Percentiles rank a stretch among this genome's conserved stretches.
These are phyloP conservation scores for Cotesia congregata DNA, from an alignment of 2,888 invertebrate species.

Conservation along the genomic window DNA sequence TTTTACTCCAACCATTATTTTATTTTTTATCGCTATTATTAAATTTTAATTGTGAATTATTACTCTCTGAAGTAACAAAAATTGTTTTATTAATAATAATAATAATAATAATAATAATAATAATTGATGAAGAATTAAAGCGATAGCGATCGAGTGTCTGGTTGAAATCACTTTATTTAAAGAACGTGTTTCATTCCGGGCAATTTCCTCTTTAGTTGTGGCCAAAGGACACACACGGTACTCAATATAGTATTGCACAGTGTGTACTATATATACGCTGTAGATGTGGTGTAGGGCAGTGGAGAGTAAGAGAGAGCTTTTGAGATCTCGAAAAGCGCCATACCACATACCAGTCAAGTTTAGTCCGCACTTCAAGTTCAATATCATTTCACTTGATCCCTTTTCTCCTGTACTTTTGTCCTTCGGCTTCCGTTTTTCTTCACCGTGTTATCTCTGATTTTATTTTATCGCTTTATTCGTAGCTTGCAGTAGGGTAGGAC, in stretches of 20 bases:
- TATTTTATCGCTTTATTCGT: constrained; percentile 21
- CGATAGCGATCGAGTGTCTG: constrained; percentile 45
- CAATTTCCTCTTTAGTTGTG: constrained; percentile 44
- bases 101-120: too few relatives aligned
- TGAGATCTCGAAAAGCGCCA: too few relatives aligned
- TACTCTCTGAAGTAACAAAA: too few relatives aligned
- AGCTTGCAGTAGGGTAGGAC: neutral
- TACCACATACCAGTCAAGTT: neutral
- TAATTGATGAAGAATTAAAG: neutral
- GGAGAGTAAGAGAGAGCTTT: neutral
- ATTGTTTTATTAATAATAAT: neutral
- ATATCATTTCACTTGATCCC: constrained; percentile 47
- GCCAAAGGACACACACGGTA: constrained; percentile 20
- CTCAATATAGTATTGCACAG: too few relatives aligned
- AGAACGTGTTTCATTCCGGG: constrained; percentile 50
- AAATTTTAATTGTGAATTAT: neutral
- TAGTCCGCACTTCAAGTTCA: constrained; percentile 39
- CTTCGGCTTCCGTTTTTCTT: constrained; percentile 16
- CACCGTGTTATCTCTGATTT: constrained; percentile 23
- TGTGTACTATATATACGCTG: too few relatives aligned
- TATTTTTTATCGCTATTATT: neutral
- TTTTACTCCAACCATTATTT: constrained; percentile 4
- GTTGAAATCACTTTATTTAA: constrained; percentile 53
- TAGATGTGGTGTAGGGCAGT: neutral
- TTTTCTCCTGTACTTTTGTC: constrained; percentile 33